These are phyloP conservation scores for Nycticorax nycticorax DNA, from an alignment of 2,113 vertebrate genomes.

Conservation along the genomic window DNA sequence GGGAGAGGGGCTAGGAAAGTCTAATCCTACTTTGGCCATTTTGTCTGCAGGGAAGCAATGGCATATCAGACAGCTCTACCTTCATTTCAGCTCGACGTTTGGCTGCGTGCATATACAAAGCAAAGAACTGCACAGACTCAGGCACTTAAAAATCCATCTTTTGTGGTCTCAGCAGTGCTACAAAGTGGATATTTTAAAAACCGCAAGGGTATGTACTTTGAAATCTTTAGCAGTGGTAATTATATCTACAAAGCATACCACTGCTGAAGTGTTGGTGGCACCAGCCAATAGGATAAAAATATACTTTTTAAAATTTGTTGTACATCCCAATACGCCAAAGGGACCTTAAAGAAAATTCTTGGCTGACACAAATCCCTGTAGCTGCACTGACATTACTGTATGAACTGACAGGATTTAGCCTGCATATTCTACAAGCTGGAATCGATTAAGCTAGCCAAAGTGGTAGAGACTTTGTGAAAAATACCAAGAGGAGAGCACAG, in stretches of 20 bases:
- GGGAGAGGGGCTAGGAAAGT: neutral
- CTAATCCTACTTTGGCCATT: neutral
- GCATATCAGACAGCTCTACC: neutral
- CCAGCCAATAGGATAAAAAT: neutral
- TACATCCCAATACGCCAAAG: neutral
- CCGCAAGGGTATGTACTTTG: neutral
- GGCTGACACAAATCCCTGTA: conserved; percentile 28
- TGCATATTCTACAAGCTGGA: conserved; percentile 35
- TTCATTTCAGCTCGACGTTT: neutral
- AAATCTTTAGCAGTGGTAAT: conserved; percentile 36
- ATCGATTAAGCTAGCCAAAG: neutral
- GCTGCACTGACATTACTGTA: neutral
- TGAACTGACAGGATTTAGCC: conserved; percentile 26
- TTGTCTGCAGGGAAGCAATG: neutral
- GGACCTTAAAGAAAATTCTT: neutral
- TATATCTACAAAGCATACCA: conserved; percentile 40
- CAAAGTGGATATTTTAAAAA: conserved; percentile 25
- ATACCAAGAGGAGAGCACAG: neutral
- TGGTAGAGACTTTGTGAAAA: neutral
- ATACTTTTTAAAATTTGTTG: neutral
- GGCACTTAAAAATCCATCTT: conserved; percentile 33
- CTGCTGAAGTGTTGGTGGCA: neutral
- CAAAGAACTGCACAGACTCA: neutral
- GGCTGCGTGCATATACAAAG: neutral
- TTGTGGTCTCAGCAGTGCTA: conserved; percentile 13